Base-by-base conservation (phyloP, 2,797 vertebrate genomes). In the Cossypha niveicapilla region DNA sequence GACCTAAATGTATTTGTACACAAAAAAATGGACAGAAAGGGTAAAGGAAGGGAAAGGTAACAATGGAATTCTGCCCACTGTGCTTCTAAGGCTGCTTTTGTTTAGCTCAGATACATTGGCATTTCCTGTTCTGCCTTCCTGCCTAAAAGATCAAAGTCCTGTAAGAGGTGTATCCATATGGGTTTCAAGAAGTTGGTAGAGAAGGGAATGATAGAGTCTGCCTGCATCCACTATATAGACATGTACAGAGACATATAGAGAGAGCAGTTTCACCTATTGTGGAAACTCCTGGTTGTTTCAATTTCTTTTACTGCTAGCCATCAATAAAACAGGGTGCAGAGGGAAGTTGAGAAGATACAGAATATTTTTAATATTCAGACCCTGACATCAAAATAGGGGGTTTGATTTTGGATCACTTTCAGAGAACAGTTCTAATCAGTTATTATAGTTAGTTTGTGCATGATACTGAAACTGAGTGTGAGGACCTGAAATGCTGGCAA, bases 121-220 rank as follows among this genome's bases (percentile, higher is more conserved):
- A 51, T 63, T 91, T 89, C 56, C 48, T 82, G 17, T 22, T 58
- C 56, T 76, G 13, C 15, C 11, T 66, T 21, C 24, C 15, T 57
- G 54, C 16, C 21, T 61, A 35, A 35, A 77, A 70, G 28, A 79
- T n/a, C 14, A 27, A 66, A 90, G 21, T 60, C 45, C 21, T 51
- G 5, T 19, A 42, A 62, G 13, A 9, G 1, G 1, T 25, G 18
- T 35, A 62, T n/a, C 35, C 18, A 7, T 35, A 17, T 3, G 5
- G 30, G 18, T 51, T 87, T 79, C 41, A 80, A 23, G 28, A 81
- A 60, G 5, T 14, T 73, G 13, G 4, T 34, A 53, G 51, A 57
- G 27, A 72, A 90, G 14, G 3, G 7, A 86, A 62, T 9, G 48
- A 4, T 9, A 60, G 4, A 60, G 3, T 62, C 66, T 84, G 18